Percentiles rank a stretch among this genome's conserved stretches.
These are phyloP conservation scores for Octodon degus DNA, from an alignment of 2,113 vertebrate genomes.

Conservation along the genomic window DNA sequence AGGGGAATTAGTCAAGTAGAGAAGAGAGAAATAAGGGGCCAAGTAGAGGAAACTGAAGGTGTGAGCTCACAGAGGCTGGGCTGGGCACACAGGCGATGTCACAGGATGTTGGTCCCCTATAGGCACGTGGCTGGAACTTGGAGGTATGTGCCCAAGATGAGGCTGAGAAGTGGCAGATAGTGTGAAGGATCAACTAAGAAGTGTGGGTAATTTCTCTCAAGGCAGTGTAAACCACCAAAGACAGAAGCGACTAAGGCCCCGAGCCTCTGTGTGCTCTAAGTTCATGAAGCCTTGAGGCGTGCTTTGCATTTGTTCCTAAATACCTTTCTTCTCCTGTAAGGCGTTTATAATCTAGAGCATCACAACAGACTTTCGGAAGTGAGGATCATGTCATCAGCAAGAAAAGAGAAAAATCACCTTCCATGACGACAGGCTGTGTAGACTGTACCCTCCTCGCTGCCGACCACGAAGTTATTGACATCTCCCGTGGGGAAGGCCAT, in stretches of 20 bases:
- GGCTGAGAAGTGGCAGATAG: not conserved
- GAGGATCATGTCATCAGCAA: slow-evolving; percentile 29
- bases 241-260: not conserved
- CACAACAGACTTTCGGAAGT: slow-evolving; percentile 43
- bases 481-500: slow-evolving; percentile 98
- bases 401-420: slow-evolving; percentile 89
- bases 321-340: not conserved
- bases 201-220: not conserved
- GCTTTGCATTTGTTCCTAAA: slow-evolving; percentile 23
- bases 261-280: not conserved
- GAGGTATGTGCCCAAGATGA: not conserved
- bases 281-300: not conserved
- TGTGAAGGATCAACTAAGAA: not conserved
- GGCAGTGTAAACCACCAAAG: not conserved
- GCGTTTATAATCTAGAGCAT: not conserved
- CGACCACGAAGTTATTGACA: slow-evolving; percentile 98
- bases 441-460: slow-evolving; percentile 97
- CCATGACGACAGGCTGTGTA: slow-evolving; percentile 98
- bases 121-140: not conserved
- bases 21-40: not conserved
- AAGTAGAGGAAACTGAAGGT: fast-evolving
- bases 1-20: not conserved
- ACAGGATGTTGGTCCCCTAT: not conserved
- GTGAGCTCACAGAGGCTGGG: not conserved
- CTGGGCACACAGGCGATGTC: fast-evolving